Evolutionary conservation across 2,113 vertebrate genomes (phyloP).

Genomic region (Cochlearius cochlearius): DNA sequence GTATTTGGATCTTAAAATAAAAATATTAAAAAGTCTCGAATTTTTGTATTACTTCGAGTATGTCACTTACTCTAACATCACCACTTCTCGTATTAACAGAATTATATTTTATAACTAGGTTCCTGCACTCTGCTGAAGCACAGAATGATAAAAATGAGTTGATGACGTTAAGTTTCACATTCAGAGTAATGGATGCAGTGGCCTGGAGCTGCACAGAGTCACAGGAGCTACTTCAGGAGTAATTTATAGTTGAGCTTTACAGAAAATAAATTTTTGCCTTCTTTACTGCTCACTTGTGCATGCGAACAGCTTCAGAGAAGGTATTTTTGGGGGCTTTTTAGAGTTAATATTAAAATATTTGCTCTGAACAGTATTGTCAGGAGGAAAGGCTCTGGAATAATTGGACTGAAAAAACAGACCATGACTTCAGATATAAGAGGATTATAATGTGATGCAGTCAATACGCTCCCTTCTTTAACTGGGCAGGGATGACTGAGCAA

Average conservation of each 20-base stretch:
- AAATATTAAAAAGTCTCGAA: not conserved
- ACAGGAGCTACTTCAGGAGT: not conserved
- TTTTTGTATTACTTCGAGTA: not conserved
- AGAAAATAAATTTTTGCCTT: not conserved
- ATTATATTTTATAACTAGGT: not conserved
- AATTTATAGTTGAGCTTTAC: not conserved
- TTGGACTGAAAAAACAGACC: not conserved
- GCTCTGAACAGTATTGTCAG: not conserved
- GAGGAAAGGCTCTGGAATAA: not conserved
- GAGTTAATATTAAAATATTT: not conserved
- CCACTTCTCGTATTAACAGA: not conserved
- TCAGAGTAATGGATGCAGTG: not conserved
- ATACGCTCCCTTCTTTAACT: not conserved
- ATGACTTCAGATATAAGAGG: not conserved
- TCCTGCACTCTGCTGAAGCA: not conserved
- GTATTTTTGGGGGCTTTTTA: not conserved
- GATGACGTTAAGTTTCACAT: not conserved
- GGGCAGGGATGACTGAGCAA: not conserved
- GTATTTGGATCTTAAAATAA: constrained; percentile 27
- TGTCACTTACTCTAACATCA: constrained; percentile 17
- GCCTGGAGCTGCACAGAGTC: not conserved
- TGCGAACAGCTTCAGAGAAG: not conserved
- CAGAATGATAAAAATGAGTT: not conserved
- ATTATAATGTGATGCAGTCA: not conserved
- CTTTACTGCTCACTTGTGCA: not conserved